Evolutionary conservation across 2,888 invertebrate species (phyloP).

Genomic region (Drosophila gaucha): DNA sequence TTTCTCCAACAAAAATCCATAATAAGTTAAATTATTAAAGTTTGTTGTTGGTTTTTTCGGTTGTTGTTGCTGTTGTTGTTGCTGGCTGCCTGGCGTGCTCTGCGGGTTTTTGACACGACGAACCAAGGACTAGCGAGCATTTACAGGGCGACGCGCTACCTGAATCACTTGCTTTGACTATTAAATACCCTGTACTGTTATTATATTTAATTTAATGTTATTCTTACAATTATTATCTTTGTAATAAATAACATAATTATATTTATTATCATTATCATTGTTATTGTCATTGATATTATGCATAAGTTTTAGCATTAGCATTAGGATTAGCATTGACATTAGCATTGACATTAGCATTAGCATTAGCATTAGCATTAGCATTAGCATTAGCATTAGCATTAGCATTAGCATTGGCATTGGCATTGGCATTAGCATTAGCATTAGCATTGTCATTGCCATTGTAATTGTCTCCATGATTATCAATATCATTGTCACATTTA

Average conservation of each 20-base stretch:
- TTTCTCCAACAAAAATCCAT: slow-evolving; percentile 71
- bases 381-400: too few species aligned
- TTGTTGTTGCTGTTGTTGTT: slow-evolving; percentile 33
- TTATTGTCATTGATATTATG: neutral
- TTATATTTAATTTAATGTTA: too few species aligned
- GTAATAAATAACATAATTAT: too few species aligned
- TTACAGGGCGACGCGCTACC: slow-evolving; percentile 1
- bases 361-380: too few species aligned
- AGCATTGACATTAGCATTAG: neutral
- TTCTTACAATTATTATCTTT: too few species aligned
- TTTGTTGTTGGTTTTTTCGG: slow-evolving; percentile 51
- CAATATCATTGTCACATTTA: neutral
- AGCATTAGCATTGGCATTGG: too few species aligned
- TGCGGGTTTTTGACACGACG: slow-evolving; percentile 53
- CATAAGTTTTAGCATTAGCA: too few species aligned
- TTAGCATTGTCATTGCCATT: neutral
- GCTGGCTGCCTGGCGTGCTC: slow-evolving; percentile 37
- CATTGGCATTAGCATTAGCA: too few species aligned
- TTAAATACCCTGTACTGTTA: slow-evolving; percentile 12
- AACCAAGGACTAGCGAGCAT: slow-evolving; percentile 47
- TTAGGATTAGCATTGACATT: too few species aligned
- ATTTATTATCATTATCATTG: too few species aligned
- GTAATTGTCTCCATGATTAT: neutral
- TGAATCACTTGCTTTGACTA: neutral
- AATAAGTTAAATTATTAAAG: slow-evolving; percentile 79